Base-by-base conservation (phyloP, 2,888 invertebrate genomes). In the Aquatica leii region DNA sequence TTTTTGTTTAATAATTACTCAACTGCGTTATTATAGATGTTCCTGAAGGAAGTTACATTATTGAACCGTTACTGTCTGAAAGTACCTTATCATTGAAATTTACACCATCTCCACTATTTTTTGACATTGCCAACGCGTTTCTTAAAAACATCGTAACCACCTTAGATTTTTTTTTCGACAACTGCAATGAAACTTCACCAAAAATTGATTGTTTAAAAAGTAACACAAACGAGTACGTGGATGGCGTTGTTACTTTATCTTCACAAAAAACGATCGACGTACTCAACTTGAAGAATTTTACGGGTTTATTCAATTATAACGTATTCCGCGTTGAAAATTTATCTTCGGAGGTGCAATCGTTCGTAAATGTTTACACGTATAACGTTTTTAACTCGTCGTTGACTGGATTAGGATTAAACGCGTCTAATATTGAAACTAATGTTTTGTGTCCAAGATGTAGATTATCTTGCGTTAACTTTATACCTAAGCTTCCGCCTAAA, bases 71-170 rank as follows among this genome's bases (percentile, higher is more conserved):
- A 3, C 76, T 76, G 34, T 62, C 69, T 12, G 73, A 76, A 52
- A 52, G 73, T 21, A 66, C 73, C 2, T 71, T 69, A 53, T 68
- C 51, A 14, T 66, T 65, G 43, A 69, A 74, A 58, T 71, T 80
- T 17, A 65, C 76, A 20, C 77, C 79, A 15, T 73, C 76, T 8
- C 78, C 79, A 1, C 35, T 79, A 21, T 69, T 82, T 4, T 78
- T 82, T 43, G 80, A 81, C 57, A 69, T 80, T 8, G 79, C 81
- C 0, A 71, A 71, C 57, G 78, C 80, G 1, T 68, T 82, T 11
- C 43, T 81, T 11, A 71, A 70, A 40, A 76, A 73, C 51, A 70
- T 74, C 0, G 66, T 73, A 54, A 71, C 73, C 53, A 59, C 78
- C 18, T 68, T 72, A 24, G 57, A 69, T 15, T 75, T 75, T 40